Base-by-base conservation (phyloP, 2,113 vertebrate genomes). In the Epinephelus cyanopodus region DNA sequence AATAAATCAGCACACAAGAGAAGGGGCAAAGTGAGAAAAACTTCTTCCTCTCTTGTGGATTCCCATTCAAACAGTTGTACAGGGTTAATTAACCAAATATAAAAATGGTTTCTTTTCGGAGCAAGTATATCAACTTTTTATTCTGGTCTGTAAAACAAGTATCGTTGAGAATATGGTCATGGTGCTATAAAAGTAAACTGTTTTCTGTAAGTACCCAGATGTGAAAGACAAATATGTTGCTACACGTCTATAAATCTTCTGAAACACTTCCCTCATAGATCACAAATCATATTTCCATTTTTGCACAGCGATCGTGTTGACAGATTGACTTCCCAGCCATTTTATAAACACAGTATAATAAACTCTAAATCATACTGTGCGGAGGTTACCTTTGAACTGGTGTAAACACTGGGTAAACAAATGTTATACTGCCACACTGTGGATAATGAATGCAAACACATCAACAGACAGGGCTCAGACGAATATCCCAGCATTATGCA, bases 401-500 rank as follows among this genome's bases (percentile, higher is more conserved):
- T 23, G 42, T 56, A 48, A 81, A 75, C 78, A 53, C 39, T 23
- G 18, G 14, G 5, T 14, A n/a, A 4, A 66, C 8, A 72, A n/a
- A 73, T 56, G 87, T 67, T 75, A 81, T 33, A 85, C 86, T 89
- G 91, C 91, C 90, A 78, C 86, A 8, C 17, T 37, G 82, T 65
- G 91, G 91, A 82, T 78, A 77, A 58, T 1, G 1, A 1, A 19
- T 77, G 87, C 14, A 91, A 79, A 42, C 67, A 79, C 89, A 87
- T 19, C 76, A 29, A 52, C 25, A 45, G 42, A 45, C 42, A 45
- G 11, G 42, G 42, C 42, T 45, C 42, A 45, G 74, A 48, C 25
- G 62, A 50, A 56, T 21, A 69, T 25, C 18, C 42, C 63, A 89
- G 68, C 76, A 73, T 57, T n/a, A 29, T 1, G 10, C 10, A 48